phyloP scores from a whole-genome alignment of 92 coral and sea anemone genomes.

The Epizoanthus rinbou region DNA sequence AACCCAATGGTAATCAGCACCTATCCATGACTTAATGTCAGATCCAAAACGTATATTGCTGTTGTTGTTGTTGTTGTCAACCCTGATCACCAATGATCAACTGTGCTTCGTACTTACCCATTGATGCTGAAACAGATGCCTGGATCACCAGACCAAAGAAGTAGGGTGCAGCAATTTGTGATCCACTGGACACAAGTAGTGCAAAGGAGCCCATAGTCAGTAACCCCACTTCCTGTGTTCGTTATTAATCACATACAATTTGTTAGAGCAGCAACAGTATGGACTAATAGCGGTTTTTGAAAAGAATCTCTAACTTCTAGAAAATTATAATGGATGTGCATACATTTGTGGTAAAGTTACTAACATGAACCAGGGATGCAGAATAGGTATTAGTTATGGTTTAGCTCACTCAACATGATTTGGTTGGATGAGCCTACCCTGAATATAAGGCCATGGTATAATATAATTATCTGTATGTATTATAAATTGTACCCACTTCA shows the following conservation, averaged over 20 bases:
- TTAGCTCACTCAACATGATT: not conserved
- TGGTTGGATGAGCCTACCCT: too few relatives aligned
- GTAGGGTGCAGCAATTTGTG: conserved; percentile 91
- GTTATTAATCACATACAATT: not conserved
- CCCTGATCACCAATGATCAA: not conserved
- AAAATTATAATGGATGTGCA: too few relatives aligned
- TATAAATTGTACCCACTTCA: too few relatives aligned
- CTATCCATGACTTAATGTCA: too few relatives aligned
- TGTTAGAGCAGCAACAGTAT: not conserved
- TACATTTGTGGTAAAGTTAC: too few relatives aligned
- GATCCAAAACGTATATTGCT: too few relatives aligned
- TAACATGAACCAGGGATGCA: too few relatives aligned
- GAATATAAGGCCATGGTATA: too few relatives aligned
- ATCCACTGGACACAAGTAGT: conserved; percentile 74
- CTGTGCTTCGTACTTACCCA: conserved; percentile 62
- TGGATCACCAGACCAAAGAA: conserved; percentile 90
- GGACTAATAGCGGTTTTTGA: not conserved
- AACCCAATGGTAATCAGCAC: too few relatives aligned
- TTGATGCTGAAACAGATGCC: conserved; percentile 66
- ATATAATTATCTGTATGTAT: too few relatives aligned
- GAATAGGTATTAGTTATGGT: not conserved
- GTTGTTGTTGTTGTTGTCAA: not conserved
- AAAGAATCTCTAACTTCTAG: not conserved
- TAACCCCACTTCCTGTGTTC: conserved; percentile 65
- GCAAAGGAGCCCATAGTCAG: conserved; percentile 80